Base-by-base conservation (phyloP, 2,797 vertebrate genomes). In the Eremophila alpestris region DNA sequence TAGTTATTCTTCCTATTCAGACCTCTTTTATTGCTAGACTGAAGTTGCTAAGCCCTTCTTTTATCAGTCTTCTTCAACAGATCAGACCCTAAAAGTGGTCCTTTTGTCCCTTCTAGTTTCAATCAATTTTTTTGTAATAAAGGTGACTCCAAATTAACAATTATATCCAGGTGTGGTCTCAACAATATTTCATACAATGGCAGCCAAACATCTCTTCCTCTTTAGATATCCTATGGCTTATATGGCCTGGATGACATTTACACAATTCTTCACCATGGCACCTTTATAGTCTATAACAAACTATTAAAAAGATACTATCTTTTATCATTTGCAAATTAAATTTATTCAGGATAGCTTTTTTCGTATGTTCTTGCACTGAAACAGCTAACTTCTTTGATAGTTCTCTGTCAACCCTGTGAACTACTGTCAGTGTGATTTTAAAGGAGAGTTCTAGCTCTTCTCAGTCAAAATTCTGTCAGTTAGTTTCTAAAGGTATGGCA, bases 241-340 rank as follows among this genome's bases (percentile, higher is more conserved):
- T 6, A 43, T 7, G 21, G 38, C 12, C 41, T 84, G 77, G 29
- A 52, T 79, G 32, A 62, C 4, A 67, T 55, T 48, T 65, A 73
- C 5, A 55, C 1, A 4, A 6, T 70, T 34, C 23, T 69, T 83
- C 0, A 0, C 19, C 26, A 30, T 2, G 16, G 16, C 41, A 73
- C 7, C 26, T 15, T 59, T 13, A 32, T 9, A 75, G 48, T 45
- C 38, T 23, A 4, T 30, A 59, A 79, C 19, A 58, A 56, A 60
- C 5, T 36, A 11, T 70, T 5, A 64, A 78, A 77, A 49, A 20
- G 1, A 64, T 6, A 7, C 10, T 51, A 90, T 51, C 5, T 71
- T 48, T 16, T 19, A 32, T 51, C 0, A 58, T 49, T 89, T 92
- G 9, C 18, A 84, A 90, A 73, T 55, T 9, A 73, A 74, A 76